These are phyloP conservation scores for Pollenia labialis DNA, from an alignment of 2,888 invertebrate species.

Conservation along the genomic window DNA sequence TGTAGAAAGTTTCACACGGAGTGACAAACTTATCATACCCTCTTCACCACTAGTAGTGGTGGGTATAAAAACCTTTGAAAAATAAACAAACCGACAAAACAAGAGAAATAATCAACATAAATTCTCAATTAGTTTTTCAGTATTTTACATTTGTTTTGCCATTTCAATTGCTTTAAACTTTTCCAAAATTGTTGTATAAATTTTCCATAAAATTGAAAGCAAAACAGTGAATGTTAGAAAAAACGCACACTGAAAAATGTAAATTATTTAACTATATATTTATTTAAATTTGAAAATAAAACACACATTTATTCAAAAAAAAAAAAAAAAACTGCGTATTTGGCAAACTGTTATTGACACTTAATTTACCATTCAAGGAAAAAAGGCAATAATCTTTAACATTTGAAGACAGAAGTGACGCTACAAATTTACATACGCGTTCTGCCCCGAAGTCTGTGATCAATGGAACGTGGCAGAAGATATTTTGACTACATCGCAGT, in stretches of 20 bases:
- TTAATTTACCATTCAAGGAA: constrained; percentile 2
- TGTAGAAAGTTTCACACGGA: too few species aligned
- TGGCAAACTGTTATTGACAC: constrained; percentile 49
- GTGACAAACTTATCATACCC: too few species aligned
- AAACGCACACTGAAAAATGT: constrained; percentile 7
- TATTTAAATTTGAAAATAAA: constrained; percentile 11
- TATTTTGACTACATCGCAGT: constrained; percentile 26
- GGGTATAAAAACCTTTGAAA: neutral
- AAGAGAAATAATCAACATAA: constrained; percentile 3
- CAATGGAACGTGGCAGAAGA: neutral
- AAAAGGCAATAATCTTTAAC: constrained; percentile 57
- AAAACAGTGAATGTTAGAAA: neutral
- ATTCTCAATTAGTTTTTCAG: neutral
- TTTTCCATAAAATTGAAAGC: constrained; percentile 2
- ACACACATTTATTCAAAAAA: constrained; percentile 10
- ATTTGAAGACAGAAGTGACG: constrained; percentile 13
- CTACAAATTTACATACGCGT: constrained; percentile 45
- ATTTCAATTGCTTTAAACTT: neutral
- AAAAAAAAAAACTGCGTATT: constrained; percentile 1
- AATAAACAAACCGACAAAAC: constrained; percentile 14
- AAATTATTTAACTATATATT: neutral
- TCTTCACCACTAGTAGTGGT: too few species aligned
- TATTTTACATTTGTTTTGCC: neutral
- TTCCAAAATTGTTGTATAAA: neutral
- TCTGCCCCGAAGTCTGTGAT: neutral